These are phyloP conservation scores for Xenotilapia flavipinnis DNA, from an alignment of 2,113 vertebrate genomes.

Conservation along the genomic window DNA sequence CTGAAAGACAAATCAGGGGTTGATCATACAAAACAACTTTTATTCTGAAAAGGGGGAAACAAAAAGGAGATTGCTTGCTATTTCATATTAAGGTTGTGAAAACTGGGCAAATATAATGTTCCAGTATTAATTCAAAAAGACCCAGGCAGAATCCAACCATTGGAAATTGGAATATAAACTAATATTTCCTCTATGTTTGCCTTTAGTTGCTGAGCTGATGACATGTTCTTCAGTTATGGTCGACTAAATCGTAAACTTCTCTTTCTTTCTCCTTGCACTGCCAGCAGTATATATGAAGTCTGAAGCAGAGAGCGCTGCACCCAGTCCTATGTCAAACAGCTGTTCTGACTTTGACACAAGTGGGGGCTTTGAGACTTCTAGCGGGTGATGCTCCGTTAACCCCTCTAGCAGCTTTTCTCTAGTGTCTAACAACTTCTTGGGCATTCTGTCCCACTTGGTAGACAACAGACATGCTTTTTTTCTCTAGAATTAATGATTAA, in stretches of 20 bases:
- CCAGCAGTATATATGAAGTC: not conserved
- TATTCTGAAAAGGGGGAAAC: not conserved
- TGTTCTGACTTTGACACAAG: not conserved
- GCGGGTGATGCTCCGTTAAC: not conserved
- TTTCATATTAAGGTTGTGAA: not conserved
- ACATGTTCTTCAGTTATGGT: not conserved
- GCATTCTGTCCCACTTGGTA: not conserved
- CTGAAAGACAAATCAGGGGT: not conserved
- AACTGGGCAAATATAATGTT: not conserved
- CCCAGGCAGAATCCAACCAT: not conserved
- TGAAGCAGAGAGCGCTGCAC: not conserved
- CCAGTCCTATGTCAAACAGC: not conserved
- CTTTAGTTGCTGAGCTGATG: not conserved
- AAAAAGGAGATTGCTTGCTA: not conserved
- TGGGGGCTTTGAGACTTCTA: not conserved
- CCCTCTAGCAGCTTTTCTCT: not conserved
- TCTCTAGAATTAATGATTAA: not conserved
- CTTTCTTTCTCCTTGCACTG: not conserved
- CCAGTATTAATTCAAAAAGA: not conserved
- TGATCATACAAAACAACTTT: not conserved
- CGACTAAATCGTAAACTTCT: not conserved
- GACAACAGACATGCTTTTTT: fast-evolving
- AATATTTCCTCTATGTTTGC: not conserved
- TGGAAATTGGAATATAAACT: not conserved
- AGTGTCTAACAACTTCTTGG: not conserved